phyloP scores from a whole-genome alignment of 2,113 vertebrate species.

The Proteles cristata region DNA sequence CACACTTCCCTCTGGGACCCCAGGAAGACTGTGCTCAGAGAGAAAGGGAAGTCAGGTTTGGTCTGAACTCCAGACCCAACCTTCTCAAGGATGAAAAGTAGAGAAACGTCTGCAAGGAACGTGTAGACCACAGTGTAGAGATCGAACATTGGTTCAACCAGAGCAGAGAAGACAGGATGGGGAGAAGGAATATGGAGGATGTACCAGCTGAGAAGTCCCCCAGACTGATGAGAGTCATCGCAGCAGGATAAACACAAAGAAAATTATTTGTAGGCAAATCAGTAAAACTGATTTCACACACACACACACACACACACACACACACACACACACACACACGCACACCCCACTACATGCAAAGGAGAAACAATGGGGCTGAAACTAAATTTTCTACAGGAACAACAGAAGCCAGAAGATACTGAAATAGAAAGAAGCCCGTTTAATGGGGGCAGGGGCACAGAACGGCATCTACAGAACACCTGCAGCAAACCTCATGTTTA shows the following conservation, averaged over 20 bases:
- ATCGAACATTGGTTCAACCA: background rate
- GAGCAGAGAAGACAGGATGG: too few relatives aligned
- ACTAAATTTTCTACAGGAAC: background rate
- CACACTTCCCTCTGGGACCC: background rate
- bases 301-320: fast-evolving
- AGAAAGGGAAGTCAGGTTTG: background rate
- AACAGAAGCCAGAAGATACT: background rate
- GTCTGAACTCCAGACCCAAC: background rate
- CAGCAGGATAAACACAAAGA: background rate
- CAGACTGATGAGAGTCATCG: background rate
- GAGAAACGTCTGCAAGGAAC: fast-evolving
- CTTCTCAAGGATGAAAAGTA: background rate
- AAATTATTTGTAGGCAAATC: background rate
- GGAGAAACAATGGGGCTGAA: background rate
- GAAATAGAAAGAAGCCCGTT: background rate
- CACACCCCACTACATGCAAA: background rate
- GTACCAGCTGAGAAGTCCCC: background rate
- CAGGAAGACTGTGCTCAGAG: too few relatives aligned
- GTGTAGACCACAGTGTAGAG: too few relatives aligned
- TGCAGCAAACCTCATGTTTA: background rate
- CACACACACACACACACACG: too few relatives aligned
- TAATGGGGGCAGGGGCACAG: fast-evolving
- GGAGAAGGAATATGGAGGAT: background rate
- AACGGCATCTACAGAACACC: background rate
- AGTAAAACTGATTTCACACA: background rate